Evolutionary conservation across 2,797 vertebrate genomes (phyloP).

Genomic region (Rhinatrema bivittatum): DNA sequence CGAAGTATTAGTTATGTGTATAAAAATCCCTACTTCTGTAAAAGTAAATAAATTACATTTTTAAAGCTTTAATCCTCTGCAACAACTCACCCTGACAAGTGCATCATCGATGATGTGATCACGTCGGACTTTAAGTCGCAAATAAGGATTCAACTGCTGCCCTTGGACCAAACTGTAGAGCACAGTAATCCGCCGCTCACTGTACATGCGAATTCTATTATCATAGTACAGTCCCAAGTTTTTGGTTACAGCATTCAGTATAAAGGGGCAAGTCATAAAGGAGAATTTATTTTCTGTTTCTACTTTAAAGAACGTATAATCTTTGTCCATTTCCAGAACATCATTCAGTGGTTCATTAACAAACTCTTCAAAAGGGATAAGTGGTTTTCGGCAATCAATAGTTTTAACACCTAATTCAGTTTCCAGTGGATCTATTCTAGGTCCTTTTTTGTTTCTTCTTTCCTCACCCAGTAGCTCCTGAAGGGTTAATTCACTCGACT

Average conservation of each 20-base stretch:
- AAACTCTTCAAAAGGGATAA: constrained; percentile 92
- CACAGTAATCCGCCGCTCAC: constrained; percentile 91
- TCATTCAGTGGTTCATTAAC: constrained; percentile 95
- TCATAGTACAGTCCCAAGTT: constrained; percentile 95
- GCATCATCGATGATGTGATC: constrained; percentile 98
- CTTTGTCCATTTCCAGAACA: constrained; percentile 98
- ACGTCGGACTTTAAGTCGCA: constrained; percentile 89
- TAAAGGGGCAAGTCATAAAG: constrained; percentile 97
- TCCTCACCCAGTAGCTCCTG: constrained; percentile 95
- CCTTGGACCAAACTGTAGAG: constrained; percentile 98
- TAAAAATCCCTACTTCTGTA: too few species aligned
- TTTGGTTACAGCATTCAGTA: constrained; percentile 91
- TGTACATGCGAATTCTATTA: constrained; percentile 98
- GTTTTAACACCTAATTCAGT: constrained; percentile 84
- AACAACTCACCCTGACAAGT: constrained; percentile 85
- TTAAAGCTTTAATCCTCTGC: rapidly evolving
- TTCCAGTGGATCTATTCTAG: constrained; percentile 83
- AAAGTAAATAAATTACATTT: rapidly evolving
- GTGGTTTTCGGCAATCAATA: constrained; percentile 81
- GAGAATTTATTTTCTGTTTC: constrained; percentile 97
- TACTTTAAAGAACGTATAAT: constrained; percentile 98
- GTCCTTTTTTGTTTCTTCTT: constrained; percentile 86
- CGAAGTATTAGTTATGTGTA: too few species aligned
- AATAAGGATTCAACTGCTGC: constrained; percentile 87
- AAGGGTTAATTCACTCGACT: constrained; percentile 85